Conservation (phyloP, 2,113 vertebrate species). For the Chamaetylas fuelleborni region DNA sequence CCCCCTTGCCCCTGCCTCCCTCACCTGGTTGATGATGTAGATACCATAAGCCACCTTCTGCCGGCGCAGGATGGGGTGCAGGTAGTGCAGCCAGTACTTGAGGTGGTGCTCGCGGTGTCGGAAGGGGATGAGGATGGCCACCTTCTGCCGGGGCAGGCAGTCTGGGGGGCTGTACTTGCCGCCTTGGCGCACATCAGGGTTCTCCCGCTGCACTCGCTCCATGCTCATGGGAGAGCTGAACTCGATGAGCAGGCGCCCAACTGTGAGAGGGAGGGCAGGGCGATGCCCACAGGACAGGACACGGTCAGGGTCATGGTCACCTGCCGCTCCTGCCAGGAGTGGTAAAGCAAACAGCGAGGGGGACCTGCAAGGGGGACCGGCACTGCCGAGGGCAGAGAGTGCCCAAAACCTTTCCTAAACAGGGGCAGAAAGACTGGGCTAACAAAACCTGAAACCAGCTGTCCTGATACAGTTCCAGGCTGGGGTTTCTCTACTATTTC, state of each 20-base stretch:
- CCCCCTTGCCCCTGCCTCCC: neutral
- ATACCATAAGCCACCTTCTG: constrained; percentile 95
- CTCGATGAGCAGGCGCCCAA: constrained; percentile 95
- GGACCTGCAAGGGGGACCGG: neutral
- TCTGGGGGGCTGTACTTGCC: constrained; percentile 89
- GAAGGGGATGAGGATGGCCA: constrained; percentile 98
- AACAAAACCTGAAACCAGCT: neutral
- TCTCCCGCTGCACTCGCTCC: constrained; percentile 96
- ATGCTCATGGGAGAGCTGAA: constrained; percentile 97
- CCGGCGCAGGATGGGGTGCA: constrained; percentile 94
- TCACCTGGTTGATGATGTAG: constrained; percentile 97
- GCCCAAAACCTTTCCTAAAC: neutral
- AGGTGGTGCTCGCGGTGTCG: constrained; percentile 96
- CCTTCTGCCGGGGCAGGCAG: constrained; percentile 89
- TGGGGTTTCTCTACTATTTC: neutral
- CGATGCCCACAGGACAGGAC: neutral
- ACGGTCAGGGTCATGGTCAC: neutral
- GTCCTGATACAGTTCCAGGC: neutral
- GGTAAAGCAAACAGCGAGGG: neutral
- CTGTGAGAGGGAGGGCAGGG: constrained; percentile 70
- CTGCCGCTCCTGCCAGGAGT: neutral
- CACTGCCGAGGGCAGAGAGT: neutral
- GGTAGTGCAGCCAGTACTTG: constrained; percentile 98
- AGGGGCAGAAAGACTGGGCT: neutral
- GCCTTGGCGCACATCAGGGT: constrained; percentile 91